Evolutionary conservation across 2,888 invertebrate genomes (phyloP), one percentile per base, ranked within the genome.

Genomic region (Furcula furcula): DNA sequence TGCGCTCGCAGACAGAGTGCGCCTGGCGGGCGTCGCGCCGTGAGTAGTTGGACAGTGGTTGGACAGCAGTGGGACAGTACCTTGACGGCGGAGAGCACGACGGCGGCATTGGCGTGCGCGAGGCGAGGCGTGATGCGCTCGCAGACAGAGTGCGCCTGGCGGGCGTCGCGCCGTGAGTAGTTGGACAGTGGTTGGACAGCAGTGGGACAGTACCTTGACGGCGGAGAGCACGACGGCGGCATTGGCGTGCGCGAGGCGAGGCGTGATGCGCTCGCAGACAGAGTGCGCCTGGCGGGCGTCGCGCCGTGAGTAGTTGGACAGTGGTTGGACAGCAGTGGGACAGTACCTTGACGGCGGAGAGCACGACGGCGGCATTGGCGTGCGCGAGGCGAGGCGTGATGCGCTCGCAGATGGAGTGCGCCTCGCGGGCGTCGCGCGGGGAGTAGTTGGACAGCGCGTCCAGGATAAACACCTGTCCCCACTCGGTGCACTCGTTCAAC

Each of bases 81-180:
- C 92, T 99, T 99, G 18, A 99, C 98, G 31, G 99, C 98, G 12
- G 98, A 98, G 0, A 99, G 90, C 0, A 99, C 99, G 14, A 99
- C 99, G 4, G 99, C 99, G 1, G 99, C 99, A 83, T 99, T 99
- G 2, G 99, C 99, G 83, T 99, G 99, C 3, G 99, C 99, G 41
- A 99, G 90, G 10, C 99, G 91, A 1, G 99, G 99, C 1, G 98
- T 98, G 59, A 99, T 98, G 36, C 99, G 91, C 90, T 99, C 98
- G 76, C 98, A 98, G 58, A 98, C n/a, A n/a, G 98, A 98, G 83
- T 99, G 99, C 1, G 99, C 99, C 79, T 99, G 99, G 26, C 98
- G 92, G 58, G 99, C 97, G 85, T 99, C 3, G 16, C 6, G 6
- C 16, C 16, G 3, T 16, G 16, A 16, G 4, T 4, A 4, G 16